phyloP scores from a whole-genome alignment of 2,888 invertebrate genomes.

The Xestia c-nigrum region DNA sequence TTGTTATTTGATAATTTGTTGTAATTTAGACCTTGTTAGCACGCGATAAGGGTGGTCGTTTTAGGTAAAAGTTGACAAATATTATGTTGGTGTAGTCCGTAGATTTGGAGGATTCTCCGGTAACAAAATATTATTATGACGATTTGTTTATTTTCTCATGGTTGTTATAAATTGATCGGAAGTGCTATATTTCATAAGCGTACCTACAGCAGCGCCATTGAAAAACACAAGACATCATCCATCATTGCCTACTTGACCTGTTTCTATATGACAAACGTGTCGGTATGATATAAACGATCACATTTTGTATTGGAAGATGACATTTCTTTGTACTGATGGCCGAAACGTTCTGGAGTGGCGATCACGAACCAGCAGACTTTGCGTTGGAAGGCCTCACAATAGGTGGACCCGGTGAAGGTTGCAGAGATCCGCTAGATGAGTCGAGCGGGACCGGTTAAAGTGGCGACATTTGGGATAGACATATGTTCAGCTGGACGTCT shows the following conservation, averaged over 20 bases:
- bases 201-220: conserved; percentile 7
- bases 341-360: too few species aligned
- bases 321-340: not conserved
- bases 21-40: conserved; percentile 59
- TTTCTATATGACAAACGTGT: not conserved
- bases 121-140: conserved; percentile 56
- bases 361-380: too few species aligned
- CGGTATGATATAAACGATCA: not conserved
- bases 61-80: conserved; percentile 52
- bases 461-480: too few species aligned
- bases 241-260: not conserved
- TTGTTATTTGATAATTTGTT: conserved; percentile 56
- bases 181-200: conserved; percentile 23
- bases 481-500: too few species aligned
- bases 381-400: too few species aligned
- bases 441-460: too few species aligned
- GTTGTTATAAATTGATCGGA: conserved; percentile 37
- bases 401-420: too few species aligned
- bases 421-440: too few species aligned
- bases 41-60: conserved; percentile 49
- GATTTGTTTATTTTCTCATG: conserved; percentile 68
- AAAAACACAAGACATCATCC: not conserved
- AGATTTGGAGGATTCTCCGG: conserved; percentile 58
- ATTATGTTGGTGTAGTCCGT: conserved; percentile 47
- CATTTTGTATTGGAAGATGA: not conserved